Base-by-base conservation (phyloP, 2,113 vertebrate genomes). In the Eleginops maclovinus region DNA sequence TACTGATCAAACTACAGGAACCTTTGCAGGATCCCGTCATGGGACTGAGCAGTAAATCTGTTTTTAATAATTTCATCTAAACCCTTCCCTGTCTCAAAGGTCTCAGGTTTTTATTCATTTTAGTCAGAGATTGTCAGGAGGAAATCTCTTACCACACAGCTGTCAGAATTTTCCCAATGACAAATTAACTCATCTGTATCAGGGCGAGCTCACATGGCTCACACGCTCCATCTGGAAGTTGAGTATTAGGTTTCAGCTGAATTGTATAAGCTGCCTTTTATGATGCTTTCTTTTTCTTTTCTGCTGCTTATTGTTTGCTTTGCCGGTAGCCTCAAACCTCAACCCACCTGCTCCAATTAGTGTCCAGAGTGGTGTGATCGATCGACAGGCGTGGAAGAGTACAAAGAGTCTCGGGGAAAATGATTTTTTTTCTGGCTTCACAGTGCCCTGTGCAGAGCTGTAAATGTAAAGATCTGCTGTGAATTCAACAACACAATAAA, bases 161-260 rank as follows among this genome's bases (percentile, higher is more conserved):
- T 79, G 71, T 73, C 72, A 79, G 14, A 79, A 3, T 49, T 41
- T 63, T 77, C 41, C 56, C 51, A n/a, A 41, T 73, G 74, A 87
- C 60, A 13, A 66, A 83, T 73, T 46, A 79, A 80, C 73, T 79
- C 71, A 47, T 61, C 64, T 65, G 62, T 75, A 67, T 43, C 17
- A 2, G 53, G n/a, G 58, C 8, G 13, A 56, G 68, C 70, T n/a
- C 72, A 36, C 51, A 72, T 21, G 31, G 17, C 63, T 67, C 22
- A 44, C 7, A 22, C 11, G 31, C 51, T 76, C 47, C 44, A 31
- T 71, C 28, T n/a, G 21, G 15, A 59, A 68, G 69, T 9, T 50
- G 41, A 72, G 78, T 69, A 81, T 87, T 83, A 53, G 73, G 10
- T 72, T 89, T 80, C 0, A 19, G 65, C 64, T 46, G 66, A 77